Conservation (phyloP, 2,113 vertebrate species). For the Thamnaconus septentrionalis region DNA sequence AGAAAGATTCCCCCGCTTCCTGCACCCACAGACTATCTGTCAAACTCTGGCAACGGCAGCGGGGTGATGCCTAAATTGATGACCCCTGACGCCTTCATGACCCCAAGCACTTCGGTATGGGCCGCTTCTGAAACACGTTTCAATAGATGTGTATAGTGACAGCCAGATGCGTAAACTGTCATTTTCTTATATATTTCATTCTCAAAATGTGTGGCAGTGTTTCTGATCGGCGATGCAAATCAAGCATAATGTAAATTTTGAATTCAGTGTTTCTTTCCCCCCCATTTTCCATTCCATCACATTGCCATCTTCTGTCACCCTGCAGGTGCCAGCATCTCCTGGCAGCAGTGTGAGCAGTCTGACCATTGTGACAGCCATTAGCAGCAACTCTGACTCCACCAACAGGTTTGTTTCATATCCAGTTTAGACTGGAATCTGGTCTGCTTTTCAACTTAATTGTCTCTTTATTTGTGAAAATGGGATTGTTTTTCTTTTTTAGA, state of each 20-base stretch:
- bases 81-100: constrained; percentile 99
- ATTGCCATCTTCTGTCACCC: too few relatives aligned
- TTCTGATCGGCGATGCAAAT: too few relatives aligned
- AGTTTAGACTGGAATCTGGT: neutral
- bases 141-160: too few relatives aligned
- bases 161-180: too few relatives aligned
- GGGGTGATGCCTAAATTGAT: constrained; percentile 90
- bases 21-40: constrained; percentile 87
- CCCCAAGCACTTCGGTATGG: constrained; percentile 87
- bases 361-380: constrained; percentile 88
- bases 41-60: constrained; percentile 59
- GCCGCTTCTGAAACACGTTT: too few relatives aligned
- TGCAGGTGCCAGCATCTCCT: constrained; percentile 85
- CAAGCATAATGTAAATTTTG: too few relatives aligned
- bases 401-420: constrained; percentile 78
- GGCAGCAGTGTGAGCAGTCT: constrained; percentile 88
- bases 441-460: neutral
- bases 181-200: too few relatives aligned
- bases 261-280: too few relatives aligned
- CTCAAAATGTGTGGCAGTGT: too few relatives aligned
- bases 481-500: too few relatives aligned
- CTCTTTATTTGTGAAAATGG: too few relatives aligned
- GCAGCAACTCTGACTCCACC: constrained; percentile 82
- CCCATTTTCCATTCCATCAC: too few relatives aligned
- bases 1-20: constrained; percentile 86